A percentile compares a stretch with the other conserved stretches of the same genome.
These are phyloP conservation scores for Gallinago paraguaiae DNA, from an alignment of 2,113 vertebrate species.

Conservation along the genomic window DNA sequence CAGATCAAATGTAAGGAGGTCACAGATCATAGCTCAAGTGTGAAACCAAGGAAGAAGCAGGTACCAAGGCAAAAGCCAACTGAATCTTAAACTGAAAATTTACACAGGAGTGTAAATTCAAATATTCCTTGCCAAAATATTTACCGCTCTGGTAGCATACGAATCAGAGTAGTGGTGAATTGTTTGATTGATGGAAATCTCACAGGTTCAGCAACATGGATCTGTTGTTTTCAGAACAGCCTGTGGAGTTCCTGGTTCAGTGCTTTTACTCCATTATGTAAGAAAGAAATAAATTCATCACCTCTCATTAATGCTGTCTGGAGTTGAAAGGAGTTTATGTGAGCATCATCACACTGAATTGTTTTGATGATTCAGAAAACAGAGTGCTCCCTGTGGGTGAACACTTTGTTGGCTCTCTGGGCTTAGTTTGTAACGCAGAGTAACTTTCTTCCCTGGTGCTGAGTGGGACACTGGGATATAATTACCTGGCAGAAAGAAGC, in stretches of 20 bases:
- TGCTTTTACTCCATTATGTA: background rate
- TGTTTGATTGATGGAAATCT: background rate
- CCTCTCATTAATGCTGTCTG: constrained; percentile 13
- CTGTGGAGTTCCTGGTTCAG: background rate
- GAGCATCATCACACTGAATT: constrained; percentile 13
- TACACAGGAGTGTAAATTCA: background rate
- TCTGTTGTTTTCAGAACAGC: background rate
- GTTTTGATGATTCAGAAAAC: constrained; percentile 12
- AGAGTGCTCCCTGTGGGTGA: background rate
- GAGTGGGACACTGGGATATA: background rate
- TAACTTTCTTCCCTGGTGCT: background rate
- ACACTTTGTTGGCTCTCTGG: background rate
- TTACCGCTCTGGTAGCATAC: background rate
- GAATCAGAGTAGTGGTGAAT: background rate
- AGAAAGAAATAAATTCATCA: background rate
- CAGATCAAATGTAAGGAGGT: background rate
- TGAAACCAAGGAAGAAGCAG: background rate
- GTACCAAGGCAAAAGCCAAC: background rate
- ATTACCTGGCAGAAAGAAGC: background rate
- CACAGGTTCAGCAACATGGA: background rate
- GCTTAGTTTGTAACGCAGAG: background rate
- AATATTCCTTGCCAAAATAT: background rate
- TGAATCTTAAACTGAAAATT: background rate
- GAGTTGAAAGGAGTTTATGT: constrained; percentile 39
- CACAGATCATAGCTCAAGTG: background rate